These are phyloP conservation scores for Melanerpes aurifrons DNA, from an alignment of 2,113 vertebrate species.

Conservation along the genomic window DNA sequence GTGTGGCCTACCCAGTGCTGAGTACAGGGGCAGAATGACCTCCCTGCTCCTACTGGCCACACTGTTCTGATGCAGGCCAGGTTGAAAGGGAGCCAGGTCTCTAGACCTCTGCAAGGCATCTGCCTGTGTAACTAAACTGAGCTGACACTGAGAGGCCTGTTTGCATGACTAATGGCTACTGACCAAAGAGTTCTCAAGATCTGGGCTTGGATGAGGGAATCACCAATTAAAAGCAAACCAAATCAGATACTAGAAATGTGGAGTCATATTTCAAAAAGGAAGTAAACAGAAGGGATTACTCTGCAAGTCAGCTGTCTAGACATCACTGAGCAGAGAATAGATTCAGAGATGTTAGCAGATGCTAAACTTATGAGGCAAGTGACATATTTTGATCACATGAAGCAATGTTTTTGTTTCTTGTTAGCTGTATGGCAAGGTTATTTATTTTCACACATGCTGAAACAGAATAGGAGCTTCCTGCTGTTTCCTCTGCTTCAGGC, in stretches of 20 bases:
- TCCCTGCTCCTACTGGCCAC: no score
- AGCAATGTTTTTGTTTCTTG: not conserved
- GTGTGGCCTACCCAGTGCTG: no score
- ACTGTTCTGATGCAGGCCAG: no score
- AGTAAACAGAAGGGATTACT: not conserved
- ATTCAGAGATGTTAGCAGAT: not conserved
- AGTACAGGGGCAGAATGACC: no score
- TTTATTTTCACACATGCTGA: not conserved
- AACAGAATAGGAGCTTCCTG: not conserved
- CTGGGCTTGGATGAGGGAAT: not conserved
- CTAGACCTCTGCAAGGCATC: not conserved
- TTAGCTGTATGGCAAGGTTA: not conserved
- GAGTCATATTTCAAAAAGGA: not conserved
- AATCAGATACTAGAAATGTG: not conserved
- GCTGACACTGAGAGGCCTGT: not conserved
- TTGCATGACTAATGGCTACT: not conserved
- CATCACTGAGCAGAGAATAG: slow-evolving; percentile 34
- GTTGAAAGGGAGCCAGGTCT: not conserved
- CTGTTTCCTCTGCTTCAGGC: not conserved
- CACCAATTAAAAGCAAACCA: not conserved
- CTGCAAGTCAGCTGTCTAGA: not conserved
- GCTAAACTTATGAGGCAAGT: not conserved
- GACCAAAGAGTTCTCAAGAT: not conserved
- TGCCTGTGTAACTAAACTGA: not conserved
- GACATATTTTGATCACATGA: not conserved